Percentiles rank a stretch among this genome's conserved stretches.
Conservation (phyloP, 2,113 vertebrate genomes). For the Gobius niger region DNA sequence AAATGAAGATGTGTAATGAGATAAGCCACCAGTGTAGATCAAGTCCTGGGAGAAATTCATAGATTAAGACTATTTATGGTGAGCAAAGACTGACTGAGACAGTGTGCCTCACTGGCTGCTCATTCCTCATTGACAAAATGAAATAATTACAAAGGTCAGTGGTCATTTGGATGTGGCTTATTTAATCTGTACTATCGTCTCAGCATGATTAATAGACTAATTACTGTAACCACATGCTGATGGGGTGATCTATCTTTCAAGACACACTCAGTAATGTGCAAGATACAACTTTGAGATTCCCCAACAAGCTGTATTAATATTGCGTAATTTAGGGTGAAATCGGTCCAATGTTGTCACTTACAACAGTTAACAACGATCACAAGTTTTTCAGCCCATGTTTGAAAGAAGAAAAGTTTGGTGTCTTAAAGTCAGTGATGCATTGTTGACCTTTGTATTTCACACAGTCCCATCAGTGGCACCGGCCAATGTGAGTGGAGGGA, state of each 20-base stretch:
- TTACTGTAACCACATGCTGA: conserved; percentile 39
- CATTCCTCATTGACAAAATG: conserved; percentile 39
- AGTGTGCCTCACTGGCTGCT: conserved; percentile 49
- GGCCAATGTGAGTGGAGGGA: conserved; percentile 91
- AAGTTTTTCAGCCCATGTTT: neutral
- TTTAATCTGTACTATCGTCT: conserved; percentile 54
- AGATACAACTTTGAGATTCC: conserved; percentile 18
- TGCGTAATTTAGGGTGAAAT: conserved; percentile 8
- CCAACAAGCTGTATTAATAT: neutral
- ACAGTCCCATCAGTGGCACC: conserved; percentile 93
- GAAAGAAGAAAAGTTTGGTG: conserved; percentile 7
- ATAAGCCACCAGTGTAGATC: conserved; percentile 60
- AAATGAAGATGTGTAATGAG: conserved; percentile 5
- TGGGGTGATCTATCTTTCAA: conserved; percentile 35
- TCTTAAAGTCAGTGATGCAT: conserved; percentile 10
- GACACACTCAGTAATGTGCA: conserved; percentile 9
- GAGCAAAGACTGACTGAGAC: conserved; percentile 59
- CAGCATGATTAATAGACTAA: conserved; percentile 57
- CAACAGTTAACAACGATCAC: neutral
- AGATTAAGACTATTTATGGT: conserved; percentile 72
- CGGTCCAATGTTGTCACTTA: neutral
- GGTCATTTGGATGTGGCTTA: conserved; percentile 45
- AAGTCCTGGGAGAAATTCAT: conserved; percentile 67
- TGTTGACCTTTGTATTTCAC: conserved; percentile 43
- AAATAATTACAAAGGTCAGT: conserved; percentile 64